These are phyloP conservation scores for Epinephelus lanceolatus DNA, from an alignment of 2,113 vertebrate genomes.

Conservation along the genomic window DNA sequence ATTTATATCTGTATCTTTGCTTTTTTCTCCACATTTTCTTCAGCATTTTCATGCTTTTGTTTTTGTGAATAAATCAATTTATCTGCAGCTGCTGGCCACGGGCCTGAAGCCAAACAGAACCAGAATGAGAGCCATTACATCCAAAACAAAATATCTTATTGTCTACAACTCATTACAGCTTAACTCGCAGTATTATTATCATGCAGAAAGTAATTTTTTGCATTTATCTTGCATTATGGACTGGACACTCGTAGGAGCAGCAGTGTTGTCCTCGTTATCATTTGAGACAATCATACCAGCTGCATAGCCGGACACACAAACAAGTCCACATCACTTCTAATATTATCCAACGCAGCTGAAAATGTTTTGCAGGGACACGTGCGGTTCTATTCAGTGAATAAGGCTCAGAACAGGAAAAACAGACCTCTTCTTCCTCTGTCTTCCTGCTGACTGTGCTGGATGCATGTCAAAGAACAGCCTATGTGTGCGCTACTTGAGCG, in stretches of 20 bases:
- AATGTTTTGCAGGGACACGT: slow-evolving; percentile 12
- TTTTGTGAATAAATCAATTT: not conserved
- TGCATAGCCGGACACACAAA: slow-evolving; percentile 15
- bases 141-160: not conserved
- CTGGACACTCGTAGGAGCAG: not conserved
- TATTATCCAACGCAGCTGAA: slow-evolving; percentile 2
- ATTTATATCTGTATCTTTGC: not conserved
- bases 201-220: not conserved
- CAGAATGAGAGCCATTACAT: not conserved
- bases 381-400: slow-evolving; percentile 30
- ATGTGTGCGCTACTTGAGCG: slow-evolving; percentile 35
- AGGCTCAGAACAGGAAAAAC: slow-evolving; percentile 25
- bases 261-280: not conserved
- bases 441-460: slow-evolving; percentile 53
- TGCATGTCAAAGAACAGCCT: slow-evolving; percentile 47
- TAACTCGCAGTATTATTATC: not conserved
- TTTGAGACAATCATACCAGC: slow-evolving; percentile 15
- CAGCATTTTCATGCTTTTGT: not conserved
- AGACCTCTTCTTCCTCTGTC: slow-evolving; percentile 36
- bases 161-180: not conserved
- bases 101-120: not conserved
- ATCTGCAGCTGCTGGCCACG: not conserved
- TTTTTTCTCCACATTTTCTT: not conserved
- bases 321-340: not conserved
- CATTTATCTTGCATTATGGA: not conserved